Conservation (phyloP, 2,797 vertebrate species). For the Sebastes diaconus region DNA sequence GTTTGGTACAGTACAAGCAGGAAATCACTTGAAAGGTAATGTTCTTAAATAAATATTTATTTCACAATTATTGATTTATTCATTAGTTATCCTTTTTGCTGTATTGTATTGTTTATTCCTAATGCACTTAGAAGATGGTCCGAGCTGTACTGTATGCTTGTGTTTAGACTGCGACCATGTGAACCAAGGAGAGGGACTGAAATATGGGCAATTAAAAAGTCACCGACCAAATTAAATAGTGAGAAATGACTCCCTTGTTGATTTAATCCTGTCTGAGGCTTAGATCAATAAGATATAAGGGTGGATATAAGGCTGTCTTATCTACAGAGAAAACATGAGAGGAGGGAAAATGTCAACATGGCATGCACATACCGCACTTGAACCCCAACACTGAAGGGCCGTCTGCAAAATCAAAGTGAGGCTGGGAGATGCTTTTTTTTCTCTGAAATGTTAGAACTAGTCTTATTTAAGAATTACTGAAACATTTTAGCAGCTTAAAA, state of each 20-base stretch:
- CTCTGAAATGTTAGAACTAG: background rate
- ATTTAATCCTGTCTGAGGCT: slow-evolving; percentile 36
- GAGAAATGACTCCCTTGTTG: slow-evolving; percentile 44
- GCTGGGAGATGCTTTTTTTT: background rate
- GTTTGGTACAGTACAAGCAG: background rate
- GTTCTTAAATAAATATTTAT: background rate
- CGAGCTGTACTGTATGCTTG: slow-evolving; percentile 28
- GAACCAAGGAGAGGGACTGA: slow-evolving; percentile 38
- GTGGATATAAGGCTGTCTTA: slow-evolving; percentile 34
- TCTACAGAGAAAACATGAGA: slow-evolving; percentile 48
- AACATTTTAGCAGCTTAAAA: background rate
- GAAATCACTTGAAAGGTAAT: background rate
- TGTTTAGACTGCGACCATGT: slow-evolving; percentile 53
- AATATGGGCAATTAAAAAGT: slow-evolving; percentile 64
- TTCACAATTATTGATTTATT: slow-evolving; percentile 19
- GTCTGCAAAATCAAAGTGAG: background rate
- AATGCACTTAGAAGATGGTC: slow-evolving; percentile 30
- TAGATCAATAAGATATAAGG: slow-evolving; percentile 45
- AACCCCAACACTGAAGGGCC: background rate
- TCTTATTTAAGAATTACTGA: background rate
- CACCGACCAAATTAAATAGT: slow-evolving; percentile 40
- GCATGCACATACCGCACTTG: slow-evolving; percentile 4
- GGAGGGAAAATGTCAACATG: slow-evolving; percentile 33
- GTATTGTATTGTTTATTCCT: slow-evolving; percentile 36
- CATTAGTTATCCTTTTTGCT: background rate